Evolutionary conservation across 2,888 invertebrate species (phyloP), one percentile per base, ranked within the genome.

Genomic region (Entomobrya proxima): DNA sequence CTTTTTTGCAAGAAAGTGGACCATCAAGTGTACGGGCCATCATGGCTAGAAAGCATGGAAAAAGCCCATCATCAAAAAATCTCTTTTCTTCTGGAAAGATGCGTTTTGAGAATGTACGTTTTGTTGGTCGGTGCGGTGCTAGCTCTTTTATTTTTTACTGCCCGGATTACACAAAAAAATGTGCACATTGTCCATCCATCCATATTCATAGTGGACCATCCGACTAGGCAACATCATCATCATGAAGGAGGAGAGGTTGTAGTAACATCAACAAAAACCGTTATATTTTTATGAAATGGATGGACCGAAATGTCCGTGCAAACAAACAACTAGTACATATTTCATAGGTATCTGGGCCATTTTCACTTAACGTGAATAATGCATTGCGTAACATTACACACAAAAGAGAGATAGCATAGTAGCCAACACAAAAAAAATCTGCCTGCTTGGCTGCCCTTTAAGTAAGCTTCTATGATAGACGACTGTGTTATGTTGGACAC

Each of bases 361-460:
- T 47, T 81, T 81, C 81, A 81, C 81, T 81, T 81, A 81, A 74
- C 81, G 72, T 81, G 81, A 81, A 74, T 81, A 74, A 81, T 81
- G 74, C 50, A 81, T 74, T 55, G 30, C 50, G 55, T 55, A 55
- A 55, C 75, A 72, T 72, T 44, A 72, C 72, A 55, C 18, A n/a
- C 55, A 47, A 18, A 18, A 72, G 50, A 72, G 47, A 32, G 72
- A 37, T 32, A 58, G 58, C 15, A 15, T n/a, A 44, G 44, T 44
- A 44, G 44, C 15, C 44, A 11, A 40, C 32, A 47, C 30, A 40
- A 30, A 47, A 44, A 72, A 72, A 72, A 40, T 40, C 67, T 61
- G 47, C 9, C 55, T 72, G 72, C 47, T 72, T 15, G 47, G 72
- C 7, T 72, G 72, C 72, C 35, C 72, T 50, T 72, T 50, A 72